Evolutionary conservation across 2,113 vertebrate species (phyloP), one percentile per base, ranked within the genome.

Genomic region (Maccullochella peelii): DNA sequence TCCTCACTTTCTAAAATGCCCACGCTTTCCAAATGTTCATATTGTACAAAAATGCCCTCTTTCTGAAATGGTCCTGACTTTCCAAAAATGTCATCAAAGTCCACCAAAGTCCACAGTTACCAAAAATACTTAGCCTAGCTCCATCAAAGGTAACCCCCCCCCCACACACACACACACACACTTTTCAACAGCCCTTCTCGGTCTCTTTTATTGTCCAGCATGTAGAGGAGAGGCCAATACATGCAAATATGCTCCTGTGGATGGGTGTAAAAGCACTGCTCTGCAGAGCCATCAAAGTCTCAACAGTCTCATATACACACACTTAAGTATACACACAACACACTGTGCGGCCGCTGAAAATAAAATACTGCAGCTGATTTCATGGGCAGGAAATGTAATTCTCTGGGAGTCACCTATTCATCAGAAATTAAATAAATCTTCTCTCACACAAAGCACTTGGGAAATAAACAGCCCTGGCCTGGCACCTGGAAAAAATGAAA

Each of bases 341-440:
- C 33, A 11, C 23, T 15, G 1, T n/a, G 16, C 36, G 67, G 23
- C 55, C 16, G 38, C 3, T 38, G 66, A 52, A 75, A 85, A 79
- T 85, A 76, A 80, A 77, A 63, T 57, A 65, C 58, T 58, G 76
- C 40, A 15, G 66, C 62, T 82, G 78, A 77, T 84, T 84, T 83
- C 80, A 73, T 5, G 12, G 79, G 49, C 42, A 40, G 58, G 65
- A 52, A 40, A 52, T 55, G 76, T 74, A 73, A 86, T 82, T 82
- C 75, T 80, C 57, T 23, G 21, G 70, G 82, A 88, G 77, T 82
- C 84, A 65, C 79, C 82, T 71, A 87, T 90, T 91, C 89, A 85
- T 89, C 81, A 90, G 70, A 70, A 86, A 89, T 86, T 80, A 88
- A 86, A 86, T 90, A 80, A 85, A 90, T 85, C 85, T 86, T 38